Evolutionary conservation across 2,797 vertebrate species (phyloP), one percentile per base, ranked within the genome.

Genomic region (Takifugu ocellatus): DNA sequence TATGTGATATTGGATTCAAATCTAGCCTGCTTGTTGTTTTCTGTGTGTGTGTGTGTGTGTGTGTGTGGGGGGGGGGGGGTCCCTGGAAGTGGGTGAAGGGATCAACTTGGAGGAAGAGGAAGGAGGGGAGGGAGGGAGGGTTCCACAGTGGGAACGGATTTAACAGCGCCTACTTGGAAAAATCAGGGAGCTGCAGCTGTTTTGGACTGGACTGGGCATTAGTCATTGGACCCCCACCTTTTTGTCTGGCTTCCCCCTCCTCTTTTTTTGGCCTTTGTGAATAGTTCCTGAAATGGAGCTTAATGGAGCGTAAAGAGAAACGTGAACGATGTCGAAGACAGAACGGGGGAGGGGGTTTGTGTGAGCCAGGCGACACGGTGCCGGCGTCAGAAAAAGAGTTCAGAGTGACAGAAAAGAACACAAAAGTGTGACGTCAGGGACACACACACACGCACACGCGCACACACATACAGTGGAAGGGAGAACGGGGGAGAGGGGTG

Each of bases 121-220:
- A n/a, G 21, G 26, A 43, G 64, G 66, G 63, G 67, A 60, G 62
- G 68, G 62, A 58, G 44, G 45, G n/a, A 46, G 43, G 43, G 59
- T 44, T n/a, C 39, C 57, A 66, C 16, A 17, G 49, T 65, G 57
- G 24, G 24, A 72, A 43, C 33, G 46, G 64, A 80, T 75, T 72
- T 66, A 58, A n/a, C 24, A 70, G 74, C 68, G 68, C 74, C 84
- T 81, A 84, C 81, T 72, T 83, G 79, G 61, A 81, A 74, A 68
- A 60, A 60, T 70, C 58, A 76, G 83, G 65, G 64, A 56, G 26
- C 68, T 77, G 77, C 85, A 89, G 85, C 84, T 89, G 87, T 77
- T 84, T 21, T 21, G 21, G 21, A 21, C 21, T 72, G 56, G 69
- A 75, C 17, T 61, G 67, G 75, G 68, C 29, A 56, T 78, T 82